Evolutionary conservation across 2,797 vertebrate genomes (phyloP).

Genomic region (Vespertilio murinus): DNA sequence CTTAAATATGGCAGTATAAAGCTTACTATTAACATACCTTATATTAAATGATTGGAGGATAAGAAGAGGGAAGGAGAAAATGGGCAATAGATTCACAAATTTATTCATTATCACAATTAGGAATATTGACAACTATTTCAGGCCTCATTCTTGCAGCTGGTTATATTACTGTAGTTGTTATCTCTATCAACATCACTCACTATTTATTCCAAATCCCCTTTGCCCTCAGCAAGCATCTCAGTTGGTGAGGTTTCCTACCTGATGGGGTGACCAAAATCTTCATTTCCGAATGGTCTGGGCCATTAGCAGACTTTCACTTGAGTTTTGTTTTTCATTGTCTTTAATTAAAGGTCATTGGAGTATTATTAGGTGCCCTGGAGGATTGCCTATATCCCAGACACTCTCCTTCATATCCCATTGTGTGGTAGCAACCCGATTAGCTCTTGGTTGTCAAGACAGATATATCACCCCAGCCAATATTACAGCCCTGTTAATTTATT

Average conservation of each 20-base stretch:
- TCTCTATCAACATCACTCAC: not conserved
- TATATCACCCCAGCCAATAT: not conserved
- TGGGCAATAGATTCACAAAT: not conserved
- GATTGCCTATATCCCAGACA: not conserved
- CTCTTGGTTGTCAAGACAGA: not conserved
- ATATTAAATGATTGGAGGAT: not conserved
- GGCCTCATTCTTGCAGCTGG: not conserved
- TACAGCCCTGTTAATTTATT: not conserved
- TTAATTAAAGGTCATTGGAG: not conserved
- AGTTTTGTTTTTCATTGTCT: not conserved
- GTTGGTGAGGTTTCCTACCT: not conserved
- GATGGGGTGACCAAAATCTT: not conserved
- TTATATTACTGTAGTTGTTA: not conserved
- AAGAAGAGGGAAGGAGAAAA: not conserved
- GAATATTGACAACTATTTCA: not conserved
- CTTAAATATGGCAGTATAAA: not conserved
- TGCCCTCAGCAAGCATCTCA: not conserved
- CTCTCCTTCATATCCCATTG: not conserved
- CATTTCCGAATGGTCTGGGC: not conserved
- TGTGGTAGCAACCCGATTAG: not conserved
- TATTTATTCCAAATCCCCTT: not conserved
- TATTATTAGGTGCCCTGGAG: not conserved
- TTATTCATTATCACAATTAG: not conserved
- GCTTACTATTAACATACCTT: not conserved
- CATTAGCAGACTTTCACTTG: not conserved